These are phyloP conservation scores for Synergus laeviventris DNA, from an alignment of 2,888 invertebrate genomes.

Conservation along the genomic window DNA sequence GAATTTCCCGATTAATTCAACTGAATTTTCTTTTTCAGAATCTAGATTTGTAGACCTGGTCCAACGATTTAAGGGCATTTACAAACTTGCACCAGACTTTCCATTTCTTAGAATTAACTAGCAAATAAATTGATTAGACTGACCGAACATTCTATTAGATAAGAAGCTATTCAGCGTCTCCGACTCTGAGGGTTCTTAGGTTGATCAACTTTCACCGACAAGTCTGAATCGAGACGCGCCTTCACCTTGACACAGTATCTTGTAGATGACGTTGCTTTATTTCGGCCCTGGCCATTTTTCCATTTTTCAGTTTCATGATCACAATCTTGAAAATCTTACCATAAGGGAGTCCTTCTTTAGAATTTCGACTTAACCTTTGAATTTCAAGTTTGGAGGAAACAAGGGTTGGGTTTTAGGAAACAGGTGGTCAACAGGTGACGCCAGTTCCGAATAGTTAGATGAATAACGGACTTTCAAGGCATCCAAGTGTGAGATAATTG, in stretches of 20 bases:
- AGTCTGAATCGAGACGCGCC: slow-evolving; percentile 60
- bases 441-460: slow-evolving; percentile 38
- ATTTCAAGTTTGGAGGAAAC: not conserved
- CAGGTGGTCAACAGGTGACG: slow-evolving; percentile 54
- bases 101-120: not conserved
- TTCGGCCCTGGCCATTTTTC: not conserved
- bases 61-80: not conserved
- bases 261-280: slow-evolving; percentile 4
- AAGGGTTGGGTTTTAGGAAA: slow-evolving; percentile 20
- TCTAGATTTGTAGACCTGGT: not conserved
- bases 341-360: not conserved
- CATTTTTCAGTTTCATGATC: not conserved
- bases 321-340: not conserved
- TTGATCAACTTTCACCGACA: slow-evolving; percentile 60
- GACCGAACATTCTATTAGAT: not conserved
- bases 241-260: slow-evolving; percentile 69
- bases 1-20: not conserved
- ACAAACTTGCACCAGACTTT: not conserved
- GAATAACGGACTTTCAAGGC: slow-evolving; percentile 45
- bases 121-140: not conserved
- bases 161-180: not conserved
- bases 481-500: slow-evolving; percentile 38
- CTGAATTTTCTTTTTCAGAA: not conserved
- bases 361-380: not conserved
- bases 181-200: not conserved